phyloP scores from a whole-genome alignment of 2,113 vertebrate genomes.

The Labeo rohita region DNA sequence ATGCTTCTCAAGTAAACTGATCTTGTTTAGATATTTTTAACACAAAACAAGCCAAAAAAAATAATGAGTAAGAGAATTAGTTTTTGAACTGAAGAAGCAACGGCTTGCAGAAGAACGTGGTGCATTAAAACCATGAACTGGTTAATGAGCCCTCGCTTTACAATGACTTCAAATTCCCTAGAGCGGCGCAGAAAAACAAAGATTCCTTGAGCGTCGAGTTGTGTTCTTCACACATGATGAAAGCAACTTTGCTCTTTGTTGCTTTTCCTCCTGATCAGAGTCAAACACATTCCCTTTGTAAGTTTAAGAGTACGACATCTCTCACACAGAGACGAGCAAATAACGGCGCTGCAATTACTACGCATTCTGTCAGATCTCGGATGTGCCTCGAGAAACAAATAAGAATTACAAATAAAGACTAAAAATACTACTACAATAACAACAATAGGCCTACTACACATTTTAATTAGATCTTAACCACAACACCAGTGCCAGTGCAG shows the following conservation, averaged over 20 bases:
- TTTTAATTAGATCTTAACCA: neutral
- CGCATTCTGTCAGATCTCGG: neutral
- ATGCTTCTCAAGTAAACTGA: neutral
- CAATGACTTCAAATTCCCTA: neutral
- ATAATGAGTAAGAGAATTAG: neutral
- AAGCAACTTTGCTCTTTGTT: conserved; percentile 28
- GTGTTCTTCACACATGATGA: conserved; percentile 30
- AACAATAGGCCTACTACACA: neutral
- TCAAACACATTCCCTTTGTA: conserved; percentile 29
- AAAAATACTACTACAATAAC: neutral
- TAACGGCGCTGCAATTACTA: neutral
- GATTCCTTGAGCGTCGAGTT: conserved; percentile 19
- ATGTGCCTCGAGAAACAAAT: neutral
- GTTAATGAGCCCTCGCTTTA: neutral
- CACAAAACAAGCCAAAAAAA: neutral
- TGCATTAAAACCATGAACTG: neutral
- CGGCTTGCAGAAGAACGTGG: neutral
- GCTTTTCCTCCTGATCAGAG: conserved; percentile 32
- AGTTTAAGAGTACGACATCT: conserved; percentile 3
- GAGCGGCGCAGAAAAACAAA: conserved; percentile 13
- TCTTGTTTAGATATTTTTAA: neutral
- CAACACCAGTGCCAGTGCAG: neutral
- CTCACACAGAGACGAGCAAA: neutral
- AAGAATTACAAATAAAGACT: neutral
- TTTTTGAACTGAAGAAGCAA: neutral